Base-by-base conservation (phyloP, 2,113 vertebrate genomes). In the Nothocercus julius region DNA sequence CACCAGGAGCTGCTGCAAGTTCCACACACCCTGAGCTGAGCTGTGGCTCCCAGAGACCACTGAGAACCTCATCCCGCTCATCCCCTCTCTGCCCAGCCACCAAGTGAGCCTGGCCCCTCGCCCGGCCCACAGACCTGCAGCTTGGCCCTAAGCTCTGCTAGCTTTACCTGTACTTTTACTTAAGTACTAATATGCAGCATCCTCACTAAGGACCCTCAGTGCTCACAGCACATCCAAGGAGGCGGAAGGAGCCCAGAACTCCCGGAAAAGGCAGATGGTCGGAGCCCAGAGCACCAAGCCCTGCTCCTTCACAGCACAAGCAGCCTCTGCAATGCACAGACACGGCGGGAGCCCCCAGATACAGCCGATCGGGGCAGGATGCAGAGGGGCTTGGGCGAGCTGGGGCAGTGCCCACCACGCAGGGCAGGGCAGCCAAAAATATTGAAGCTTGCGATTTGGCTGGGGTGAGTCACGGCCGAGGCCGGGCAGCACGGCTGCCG, bases 281-380 rank as follows among this genome's bases (percentile, higher is more conserved):
- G 0, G 0, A 42, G 19, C 9, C 19, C 72, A 30, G n/a, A 9
- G 2, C 2, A 0, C 70, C 28, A n/a, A 20, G 10, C 34, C 10
- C 1, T 2, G 17, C 58, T n/a, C 34, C 59, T 19, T 38, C 44
- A 15, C 45, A 63, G 59, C 38, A 45, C 1, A 0, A 27, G 28
- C 7, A n/a, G 42, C 8, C 38, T 18, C 72, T 11, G 36, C 59
- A 13, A 9, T 0, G 5, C 86, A 40, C 49, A 40, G 22, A 44
- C 7, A 20, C 17, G 4, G 11, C 28, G 8, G 32, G 40, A 73
- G 66, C 42, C 67, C 27, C 77, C 82, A 47, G 32, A 27, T 14
- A 56, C n/a, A 54, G 67, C 62, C 7, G 28, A 10, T 6, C 0
- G 4, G 58, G 81, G 7, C 0, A 4, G 36, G 70, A 66, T 3